phyloP scores from a whole-genome alignment of 2,888 invertebrate genomes.

The Balanococcus diminutus region DNA sequence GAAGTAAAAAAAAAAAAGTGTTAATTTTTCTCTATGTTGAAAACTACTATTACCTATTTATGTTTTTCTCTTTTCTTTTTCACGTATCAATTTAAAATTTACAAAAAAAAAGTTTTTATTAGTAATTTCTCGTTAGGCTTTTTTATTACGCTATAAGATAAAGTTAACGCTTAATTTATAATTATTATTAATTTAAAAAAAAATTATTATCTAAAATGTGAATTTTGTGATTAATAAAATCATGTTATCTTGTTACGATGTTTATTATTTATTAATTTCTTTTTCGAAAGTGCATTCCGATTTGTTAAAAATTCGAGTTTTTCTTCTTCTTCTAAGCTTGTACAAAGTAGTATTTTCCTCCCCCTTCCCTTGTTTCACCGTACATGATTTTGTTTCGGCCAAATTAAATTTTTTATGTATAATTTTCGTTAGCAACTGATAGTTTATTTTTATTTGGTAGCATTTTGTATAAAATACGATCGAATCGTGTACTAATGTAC shows the following conservation, averaged over 20 bases:
- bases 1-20: not conserved
- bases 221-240: constrained; percentile 27
- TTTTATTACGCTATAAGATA: constrained; percentile 2
- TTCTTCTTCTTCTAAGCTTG: not conserved
- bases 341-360: not conserved
- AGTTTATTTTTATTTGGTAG: not conserved
- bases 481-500: not conserved
- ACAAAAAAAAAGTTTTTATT: not conserved
- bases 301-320: not conserved
- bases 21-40: not conserved
- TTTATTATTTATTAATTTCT: not conserved
- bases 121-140: constrained; percentile 1
- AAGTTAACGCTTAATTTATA: constrained; percentile 35
- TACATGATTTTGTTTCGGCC: not conserved
- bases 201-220: constrained; percentile 12
- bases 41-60: not conserved
- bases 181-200: not conserved
- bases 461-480: not conserved
- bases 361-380: not conserved
- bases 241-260: constrained; percentile 7
- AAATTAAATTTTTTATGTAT: not conserved
- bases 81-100: not conserved
- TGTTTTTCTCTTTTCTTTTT: not conserved
- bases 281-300: not conserved
- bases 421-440: not conserved